Conservation (phyloP, 2,113 vertebrate genomes). For the Embiotoca jacksoni region DNA sequence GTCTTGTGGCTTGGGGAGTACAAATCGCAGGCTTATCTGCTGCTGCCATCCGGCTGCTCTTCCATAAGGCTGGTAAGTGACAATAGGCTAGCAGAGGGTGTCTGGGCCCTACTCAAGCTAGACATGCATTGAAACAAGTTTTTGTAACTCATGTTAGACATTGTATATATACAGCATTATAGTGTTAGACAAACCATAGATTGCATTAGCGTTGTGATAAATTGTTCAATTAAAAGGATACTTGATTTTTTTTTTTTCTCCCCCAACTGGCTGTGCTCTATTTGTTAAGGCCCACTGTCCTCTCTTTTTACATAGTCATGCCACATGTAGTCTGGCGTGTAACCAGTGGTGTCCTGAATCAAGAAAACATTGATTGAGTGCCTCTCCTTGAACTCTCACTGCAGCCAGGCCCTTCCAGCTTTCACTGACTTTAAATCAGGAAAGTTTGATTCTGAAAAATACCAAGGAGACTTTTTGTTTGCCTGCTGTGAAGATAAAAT, state of each 20-base stretch:
- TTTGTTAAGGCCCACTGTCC: background rate
- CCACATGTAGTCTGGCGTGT: slow-evolving; percentile 11
- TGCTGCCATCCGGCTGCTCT: slow-evolving; percentile 45
- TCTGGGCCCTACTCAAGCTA: background rate
- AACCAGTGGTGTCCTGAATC: background rate
- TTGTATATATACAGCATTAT: slow-evolving; percentile 24
- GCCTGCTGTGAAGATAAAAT: slow-evolving; percentile 18
- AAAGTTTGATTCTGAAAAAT: slow-evolving; percentile 16
- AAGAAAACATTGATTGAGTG: slow-evolving; percentile 3
- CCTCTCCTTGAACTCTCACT: background rate
- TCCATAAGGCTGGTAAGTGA: slow-evolving; percentile 25
- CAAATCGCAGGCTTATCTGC: slow-evolving; percentile 67
- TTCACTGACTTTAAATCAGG: slow-evolving; percentile 25
- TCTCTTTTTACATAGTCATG: slow-evolving; percentile 24
- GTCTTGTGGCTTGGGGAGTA: slow-evolving; percentile 36
- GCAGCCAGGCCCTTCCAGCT: slow-evolving; percentile 8
- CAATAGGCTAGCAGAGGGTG: slow-evolving; percentile 17
- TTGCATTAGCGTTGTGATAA: slow-evolving; percentile 26
- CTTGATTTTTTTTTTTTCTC: background rate
- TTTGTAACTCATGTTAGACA: slow-evolving; percentile 14
- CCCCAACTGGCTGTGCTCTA: slow-evolving; percentile 17
- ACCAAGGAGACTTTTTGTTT: background rate
- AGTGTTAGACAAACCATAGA: background rate
- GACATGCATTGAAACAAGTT: slow-evolving; percentile 4
- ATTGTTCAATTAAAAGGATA: slow-evolving; percentile 45